phyloP scores from a whole-genome alignment of 2,888 invertebrate genomes.

The Leptogaster cylindrica region DNA sequence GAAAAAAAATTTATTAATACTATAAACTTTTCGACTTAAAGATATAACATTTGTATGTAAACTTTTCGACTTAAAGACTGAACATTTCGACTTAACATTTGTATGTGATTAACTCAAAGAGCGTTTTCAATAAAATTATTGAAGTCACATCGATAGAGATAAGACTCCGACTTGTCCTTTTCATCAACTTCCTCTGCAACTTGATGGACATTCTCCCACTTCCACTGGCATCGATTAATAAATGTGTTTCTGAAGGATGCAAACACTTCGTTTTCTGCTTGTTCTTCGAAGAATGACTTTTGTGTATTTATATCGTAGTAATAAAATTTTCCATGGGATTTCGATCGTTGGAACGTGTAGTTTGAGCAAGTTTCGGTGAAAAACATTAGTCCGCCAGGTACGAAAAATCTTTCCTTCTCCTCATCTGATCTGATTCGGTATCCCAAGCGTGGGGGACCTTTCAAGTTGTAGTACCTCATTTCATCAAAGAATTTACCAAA shows the following conservation, averaged over 20 bases:
- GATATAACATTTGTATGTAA: no score
- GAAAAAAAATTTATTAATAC: no score
- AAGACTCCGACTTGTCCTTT: background rate
- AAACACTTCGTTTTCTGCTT: conserved; percentile 51
- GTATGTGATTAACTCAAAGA: no score
- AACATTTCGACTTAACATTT: no score
- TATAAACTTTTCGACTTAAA: no score
- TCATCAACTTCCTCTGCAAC: conserved; percentile 54
- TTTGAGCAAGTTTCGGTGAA: conserved; percentile 55
- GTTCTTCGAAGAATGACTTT: conserved; percentile 50
- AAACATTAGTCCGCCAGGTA: conserved; percentile 59
- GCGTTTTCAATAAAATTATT: conserved; percentile 4
- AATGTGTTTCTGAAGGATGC: conserved; percentile 58
- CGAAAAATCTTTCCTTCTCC: conserved; percentile 55
- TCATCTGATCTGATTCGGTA: conserved; percentile 52
- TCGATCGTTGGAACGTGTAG: conserved; percentile 54
- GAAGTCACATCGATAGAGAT: conserved; percentile 8
- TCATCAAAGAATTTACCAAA: conserved; percentile 55
- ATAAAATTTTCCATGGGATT: conserved; percentile 53
- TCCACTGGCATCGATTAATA: conserved; percentile 56
- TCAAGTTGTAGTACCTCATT: conserved; percentile 57
- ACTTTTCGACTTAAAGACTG: no score
- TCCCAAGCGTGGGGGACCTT: conserved; percentile 55
- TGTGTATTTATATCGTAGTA: conserved; percentile 53
- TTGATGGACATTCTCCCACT: conserved; percentile 58